Evolutionary conservation across 2,888 invertebrate genomes (phyloP).

Genomic region (Apocheima hispidaria): DNA sequence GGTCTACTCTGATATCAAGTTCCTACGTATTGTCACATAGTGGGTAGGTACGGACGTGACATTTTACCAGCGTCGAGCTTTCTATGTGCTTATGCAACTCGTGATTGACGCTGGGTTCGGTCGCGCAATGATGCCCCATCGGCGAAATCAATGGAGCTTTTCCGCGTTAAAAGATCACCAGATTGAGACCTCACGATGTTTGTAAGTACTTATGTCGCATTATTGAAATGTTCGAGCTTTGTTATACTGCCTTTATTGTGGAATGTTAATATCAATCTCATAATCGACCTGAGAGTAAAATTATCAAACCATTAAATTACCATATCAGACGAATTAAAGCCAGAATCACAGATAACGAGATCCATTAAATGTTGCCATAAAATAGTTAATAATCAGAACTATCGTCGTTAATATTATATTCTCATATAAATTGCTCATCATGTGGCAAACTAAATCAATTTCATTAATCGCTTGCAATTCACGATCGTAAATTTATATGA

Average conservation of each 20-base stretch:
- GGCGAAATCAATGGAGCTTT: slow-evolving; percentile 70
- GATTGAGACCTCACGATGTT: slow-evolving; percentile 73
- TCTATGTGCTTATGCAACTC: slow-evolving; percentile 68
- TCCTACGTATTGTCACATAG: slow-evolving; percentile 55
- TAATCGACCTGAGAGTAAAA: slow-evolving; percentile 34
- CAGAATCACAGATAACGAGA: slow-evolving; percentile 45
- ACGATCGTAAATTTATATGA: slow-evolving; percentile 26
- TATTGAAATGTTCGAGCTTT: slow-evolving; percentile 47
- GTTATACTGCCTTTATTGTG: slow-evolving; percentile 19
- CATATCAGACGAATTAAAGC: slow-evolving; percentile 47
- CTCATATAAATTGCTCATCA: slow-evolving; percentile 37
- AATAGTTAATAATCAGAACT: slow-evolving; percentile 46
- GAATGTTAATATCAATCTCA: slow-evolving; percentile 31
- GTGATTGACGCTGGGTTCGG: slow-evolving; percentile 75
- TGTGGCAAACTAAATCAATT: slow-evolving; percentile 34
- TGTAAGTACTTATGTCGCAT: slow-evolving; percentile 62
- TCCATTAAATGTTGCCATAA: slow-evolving; percentile 42
- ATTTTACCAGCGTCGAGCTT: slow-evolving; percentile 67
- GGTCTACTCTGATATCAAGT: slow-evolving; percentile 49
- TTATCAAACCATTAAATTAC: slow-evolving; percentile 44
- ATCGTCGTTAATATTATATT: slow-evolving; percentile 34
- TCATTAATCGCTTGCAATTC: slow-evolving; percentile 46
- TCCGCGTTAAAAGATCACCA: slow-evolving; percentile 67
- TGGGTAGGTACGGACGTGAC: slow-evolving; percentile 56
- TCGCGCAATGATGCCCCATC: slow-evolving; percentile 71